Percentiles rank a stretch among this genome's conserved stretches.
phyloP scores from a whole-genome alignment of 2,797 vertebrate genomes.

The Delichon dasypus region DNA sequence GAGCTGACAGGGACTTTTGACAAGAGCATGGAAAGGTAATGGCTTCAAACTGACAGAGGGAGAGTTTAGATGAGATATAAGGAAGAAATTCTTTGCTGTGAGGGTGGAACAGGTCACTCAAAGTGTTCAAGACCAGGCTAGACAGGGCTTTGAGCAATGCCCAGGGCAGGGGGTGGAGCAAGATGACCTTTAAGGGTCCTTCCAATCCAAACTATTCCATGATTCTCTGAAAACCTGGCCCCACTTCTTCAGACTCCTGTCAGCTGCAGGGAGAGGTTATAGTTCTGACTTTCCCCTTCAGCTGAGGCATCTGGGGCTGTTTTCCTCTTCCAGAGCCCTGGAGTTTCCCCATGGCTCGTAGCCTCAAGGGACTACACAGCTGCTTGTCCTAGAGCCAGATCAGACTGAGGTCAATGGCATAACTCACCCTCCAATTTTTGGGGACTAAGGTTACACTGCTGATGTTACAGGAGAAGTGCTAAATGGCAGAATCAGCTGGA shows the following conservation, averaged over 20 bases:
- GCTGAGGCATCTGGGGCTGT: not conserved
- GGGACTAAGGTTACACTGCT: constrained; percentile 40
- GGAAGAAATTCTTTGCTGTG: not conserved
- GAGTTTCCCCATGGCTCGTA: not conserved
- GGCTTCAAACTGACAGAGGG: not conserved
- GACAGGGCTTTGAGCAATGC: not conserved
- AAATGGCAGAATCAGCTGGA: constrained; percentile 53
- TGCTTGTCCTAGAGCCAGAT: not conserved
- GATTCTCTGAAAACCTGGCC: not conserved
- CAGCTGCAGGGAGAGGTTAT: not conserved
- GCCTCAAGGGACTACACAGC: not conserved
- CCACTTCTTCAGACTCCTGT: not conserved
- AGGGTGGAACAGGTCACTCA: not conserved
- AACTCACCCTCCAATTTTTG: not conserved
- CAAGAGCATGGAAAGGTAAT: not conserved
- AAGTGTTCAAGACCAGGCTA: not conserved
- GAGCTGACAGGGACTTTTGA: not conserved
- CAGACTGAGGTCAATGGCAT: not conserved
- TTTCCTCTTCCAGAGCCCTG: not conserved
- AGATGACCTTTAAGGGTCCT: not conserved
- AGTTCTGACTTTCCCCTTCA: not conserved
- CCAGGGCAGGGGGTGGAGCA: not conserved
- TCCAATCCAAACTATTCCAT: not conserved
- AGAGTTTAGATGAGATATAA: not conserved
- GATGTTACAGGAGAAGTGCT: constrained; percentile 34